Percentiles rank a stretch among this genome's conserved stretches.
Evolutionary conservation across 2,797 vertebrate species (phyloP).

Genomic region (Oophaga sylvatica): DNA sequence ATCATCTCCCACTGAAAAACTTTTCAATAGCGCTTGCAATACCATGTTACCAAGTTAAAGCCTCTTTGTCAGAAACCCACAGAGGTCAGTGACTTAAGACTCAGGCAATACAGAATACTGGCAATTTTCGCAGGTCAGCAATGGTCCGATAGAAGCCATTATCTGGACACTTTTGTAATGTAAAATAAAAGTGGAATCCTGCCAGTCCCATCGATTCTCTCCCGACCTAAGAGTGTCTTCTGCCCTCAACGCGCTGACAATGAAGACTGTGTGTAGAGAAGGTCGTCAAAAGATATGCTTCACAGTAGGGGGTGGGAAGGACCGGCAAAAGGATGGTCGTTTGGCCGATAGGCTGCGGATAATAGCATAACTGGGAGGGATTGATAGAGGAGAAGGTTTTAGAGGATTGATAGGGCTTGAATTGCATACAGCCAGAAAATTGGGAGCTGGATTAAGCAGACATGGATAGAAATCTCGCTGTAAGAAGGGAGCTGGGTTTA

Average conservation of each 20-base stretch:
- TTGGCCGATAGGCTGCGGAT: slow-evolving; percentile 7
- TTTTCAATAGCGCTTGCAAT: neutral
- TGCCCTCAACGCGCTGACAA: neutral
- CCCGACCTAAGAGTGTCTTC: neutral
- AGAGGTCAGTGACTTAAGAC: neutral
- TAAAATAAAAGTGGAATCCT: neutral
- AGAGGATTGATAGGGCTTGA: slow-evolving; percentile 35
- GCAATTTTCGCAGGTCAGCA: slow-evolving; percentile 1
- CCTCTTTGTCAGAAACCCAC: neutral
- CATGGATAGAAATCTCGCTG: slow-evolving; percentile 36
- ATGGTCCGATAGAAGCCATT: slow-evolving; percentile 7
- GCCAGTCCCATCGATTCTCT: neutral
- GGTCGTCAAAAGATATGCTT: neutral
- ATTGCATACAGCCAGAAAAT: slow-evolving; percentile 28
- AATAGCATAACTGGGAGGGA: slow-evolving; percentile 19
- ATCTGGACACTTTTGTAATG: neutral
- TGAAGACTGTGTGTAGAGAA: neutral
- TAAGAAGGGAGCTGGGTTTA: slow-evolving; percentile 29
- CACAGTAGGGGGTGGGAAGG: slow-evolving; percentile 8
- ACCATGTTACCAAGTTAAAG: neutral
- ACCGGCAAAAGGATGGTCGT: neutral
- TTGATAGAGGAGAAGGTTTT: slow-evolving; percentile 16
- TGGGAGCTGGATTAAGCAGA: slow-evolving; percentile 37
- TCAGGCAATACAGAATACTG: neutral
- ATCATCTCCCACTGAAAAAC: slow-evolving; percentile 2